Base-by-base conservation (phyloP, 2,888 invertebrate species). In the Diaphora mendica region DNA sequence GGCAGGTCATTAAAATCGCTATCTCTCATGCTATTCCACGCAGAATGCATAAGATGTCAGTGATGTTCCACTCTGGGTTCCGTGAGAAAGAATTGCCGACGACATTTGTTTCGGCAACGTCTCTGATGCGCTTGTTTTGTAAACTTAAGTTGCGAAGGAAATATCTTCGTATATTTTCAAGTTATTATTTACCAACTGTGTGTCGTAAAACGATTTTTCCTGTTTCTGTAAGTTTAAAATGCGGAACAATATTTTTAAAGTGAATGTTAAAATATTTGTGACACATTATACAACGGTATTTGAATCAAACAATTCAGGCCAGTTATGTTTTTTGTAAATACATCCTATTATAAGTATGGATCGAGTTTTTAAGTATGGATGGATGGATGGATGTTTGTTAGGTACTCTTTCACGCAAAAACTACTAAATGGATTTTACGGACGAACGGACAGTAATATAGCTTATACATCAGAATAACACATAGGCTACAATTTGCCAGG, bases 51-150 rank as follows among this genome's bases (percentile, higher is more conserved):
- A 90, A 91, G 90, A 89, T 87, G 90, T 86, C 86, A 89, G 91
- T 89, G 91, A 91, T 91, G 92, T 90, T 90, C 89, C 87, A 87
- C 88, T 86, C 88, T 85, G 87, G 88, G 88, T 84, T 87, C 90
- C 91, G 93, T 93, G 94, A 92, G 94, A 94, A 93, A 90, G 91
- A 91, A 93, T 90, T 89, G 89, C 86, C 88, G 91, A 83, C 91
- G 90, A 92, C 93, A 93, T 93, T 94, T 93, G 93, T 92, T 91
- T 90, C 90, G 86, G 81, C 89, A 89, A 86, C 89, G 86, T 87
- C 89, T 90, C 86, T 87, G 90, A 90, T 90, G 88, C 90, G 87
- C 87, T 87, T 88, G 87, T 88, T 88, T 87, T 88, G 88, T 87
- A 87, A 90, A 92, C 90, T 90, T 87, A 83, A 86, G 77, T 80